Percentiles rank a stretch among this genome's conserved stretches.
These are phyloP conservation scores for Apogon talboti DNA, from an alignment of 2,797 vertebrate species.

Conservation along the genomic window DNA sequence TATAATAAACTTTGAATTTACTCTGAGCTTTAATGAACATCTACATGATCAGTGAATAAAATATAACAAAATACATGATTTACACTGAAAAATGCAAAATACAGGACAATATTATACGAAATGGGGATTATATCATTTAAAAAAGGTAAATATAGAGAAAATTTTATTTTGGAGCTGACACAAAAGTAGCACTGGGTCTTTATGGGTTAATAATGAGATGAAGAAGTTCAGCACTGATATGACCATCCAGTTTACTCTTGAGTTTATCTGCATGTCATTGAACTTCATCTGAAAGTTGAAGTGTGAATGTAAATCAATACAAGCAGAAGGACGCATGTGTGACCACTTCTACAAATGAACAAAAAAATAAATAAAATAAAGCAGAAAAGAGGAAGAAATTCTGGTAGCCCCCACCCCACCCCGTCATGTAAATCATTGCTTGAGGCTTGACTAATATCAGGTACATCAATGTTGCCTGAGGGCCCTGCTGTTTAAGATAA, in stretches of 20 bases:
- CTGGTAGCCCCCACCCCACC: conserved; percentile 32
- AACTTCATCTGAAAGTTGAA: conserved; percentile 26
- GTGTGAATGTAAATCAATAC: background rate
- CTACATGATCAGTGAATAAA: no score
- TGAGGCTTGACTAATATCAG: conserved; percentile 95
- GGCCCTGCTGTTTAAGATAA: conserved; percentile 92
- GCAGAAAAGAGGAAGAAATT: conserved; percentile 7
- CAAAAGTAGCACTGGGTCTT: no score
- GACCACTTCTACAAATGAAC: conserved; percentile 35
- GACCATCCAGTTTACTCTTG: conserved; percentile 27
- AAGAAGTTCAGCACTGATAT: conserved; percentile 2
- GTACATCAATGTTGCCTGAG: conserved; percentile 94
- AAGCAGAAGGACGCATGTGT: conserved; percentile 7
- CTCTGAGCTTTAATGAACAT: no score
- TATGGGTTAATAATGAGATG: background rate
- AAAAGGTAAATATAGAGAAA: no score
- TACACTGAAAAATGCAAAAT: no score
- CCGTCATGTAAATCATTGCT: conserved; percentile 92
- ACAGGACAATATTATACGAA: no score
- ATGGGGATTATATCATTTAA: no score
- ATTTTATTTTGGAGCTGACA: no score
- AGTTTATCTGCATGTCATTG: background rate
- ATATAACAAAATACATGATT: no score
- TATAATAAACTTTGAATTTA: no score
- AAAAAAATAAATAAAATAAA: conserved; percentile 14